Conservation (phyloP, 2,888 invertebrate genomes). For the Acanthoscelides obtectus region DNA sequence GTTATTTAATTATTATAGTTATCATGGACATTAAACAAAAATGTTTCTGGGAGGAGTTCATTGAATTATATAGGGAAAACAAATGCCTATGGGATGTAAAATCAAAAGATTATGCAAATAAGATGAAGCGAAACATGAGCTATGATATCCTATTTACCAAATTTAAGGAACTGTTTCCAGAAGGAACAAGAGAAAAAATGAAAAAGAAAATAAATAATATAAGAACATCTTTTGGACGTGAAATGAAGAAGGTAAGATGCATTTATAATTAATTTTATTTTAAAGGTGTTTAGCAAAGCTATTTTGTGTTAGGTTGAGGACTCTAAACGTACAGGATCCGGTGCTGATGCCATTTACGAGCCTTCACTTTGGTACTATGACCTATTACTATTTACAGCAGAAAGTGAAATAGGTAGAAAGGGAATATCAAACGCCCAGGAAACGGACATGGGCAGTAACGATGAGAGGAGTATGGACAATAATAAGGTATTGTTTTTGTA, state of each 20-base stretch:
- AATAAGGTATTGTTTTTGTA: background rate
- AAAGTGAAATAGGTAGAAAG: background rate
- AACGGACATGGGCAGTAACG: background rate
- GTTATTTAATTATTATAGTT: too few species aligned
- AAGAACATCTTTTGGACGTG: slow-evolving; percentile 8
- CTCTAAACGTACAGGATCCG: too few species aligned
- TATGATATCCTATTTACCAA: slow-evolving; percentile 3
- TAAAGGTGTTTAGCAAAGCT: too few species aligned
- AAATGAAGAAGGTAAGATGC: slow-evolving; percentile 10
- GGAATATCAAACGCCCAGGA: background rate
- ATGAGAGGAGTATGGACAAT: background rate
- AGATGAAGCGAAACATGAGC: background rate
- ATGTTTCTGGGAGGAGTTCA: too few species aligned
- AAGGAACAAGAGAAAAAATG: background rate
- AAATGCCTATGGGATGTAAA: slow-evolving; percentile 9
- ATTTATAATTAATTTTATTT: too few species aligned
- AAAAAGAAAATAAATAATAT: slow-evolving; percentile 13
- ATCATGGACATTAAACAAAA: too few species aligned
- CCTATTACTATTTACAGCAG: too few species aligned
- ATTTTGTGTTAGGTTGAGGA: too few species aligned
- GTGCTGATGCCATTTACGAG: too few species aligned
- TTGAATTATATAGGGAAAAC: too few species aligned
- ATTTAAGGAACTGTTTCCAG: slow-evolving; percentile 4
- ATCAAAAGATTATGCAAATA: slow-evolving; percentile 7
- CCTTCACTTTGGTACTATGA: too few species aligned